These are phyloP conservation scores for Eupithecia exiguata DNA, from an alignment of 2,888 invertebrate species.

Conservation along the genomic window DNA sequence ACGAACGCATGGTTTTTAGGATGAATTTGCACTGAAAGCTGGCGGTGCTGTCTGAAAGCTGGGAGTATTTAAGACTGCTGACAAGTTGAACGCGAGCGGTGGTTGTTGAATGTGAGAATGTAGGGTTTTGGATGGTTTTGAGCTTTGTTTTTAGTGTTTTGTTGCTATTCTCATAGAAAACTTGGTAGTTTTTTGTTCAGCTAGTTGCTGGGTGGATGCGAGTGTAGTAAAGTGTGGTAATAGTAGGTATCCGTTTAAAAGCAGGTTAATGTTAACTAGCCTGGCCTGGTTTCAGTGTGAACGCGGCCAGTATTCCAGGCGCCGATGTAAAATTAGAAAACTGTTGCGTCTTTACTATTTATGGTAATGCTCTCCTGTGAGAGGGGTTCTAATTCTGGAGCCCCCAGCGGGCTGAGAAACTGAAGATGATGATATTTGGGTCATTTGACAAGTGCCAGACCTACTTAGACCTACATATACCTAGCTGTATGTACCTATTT, in stretches of 20 bases:
- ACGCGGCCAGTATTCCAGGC: slow-evolving; percentile 41
- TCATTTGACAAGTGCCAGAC: slow-evolving; percentile 56
- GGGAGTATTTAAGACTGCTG: neutral
- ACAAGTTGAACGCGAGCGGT: neutral
- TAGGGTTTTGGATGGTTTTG: neutral
- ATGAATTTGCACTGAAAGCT: slow-evolving; percentile 39
- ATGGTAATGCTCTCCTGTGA: slow-evolving; percentile 76
- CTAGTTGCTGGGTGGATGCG: neutral
- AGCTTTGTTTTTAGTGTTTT: neutral
- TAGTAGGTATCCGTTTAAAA: neutral
- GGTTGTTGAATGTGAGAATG: neutral
- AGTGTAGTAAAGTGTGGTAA: neutral
- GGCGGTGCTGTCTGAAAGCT: neutral
- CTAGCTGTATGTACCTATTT: neutral
- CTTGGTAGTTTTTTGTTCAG: neutral
- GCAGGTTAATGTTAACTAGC: slow-evolving; percentile 3
- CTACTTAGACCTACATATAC: slow-evolving; percentile 44
- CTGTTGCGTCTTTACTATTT: slow-evolving; percentile 80
- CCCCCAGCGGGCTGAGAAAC: neutral
- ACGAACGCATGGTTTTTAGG: slow-evolving; percentile 24
- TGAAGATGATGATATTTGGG: slow-evolving; percentile 52
- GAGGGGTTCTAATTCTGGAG: slow-evolving; percentile 62
- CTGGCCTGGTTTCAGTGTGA: slow-evolving; percentile 18
- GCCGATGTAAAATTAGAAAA: slow-evolving; percentile 74
- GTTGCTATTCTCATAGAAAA: neutral